Base-by-base conservation (phyloP, 2,113 vertebrate genomes). In the Nanorana parkeri region DNA sequence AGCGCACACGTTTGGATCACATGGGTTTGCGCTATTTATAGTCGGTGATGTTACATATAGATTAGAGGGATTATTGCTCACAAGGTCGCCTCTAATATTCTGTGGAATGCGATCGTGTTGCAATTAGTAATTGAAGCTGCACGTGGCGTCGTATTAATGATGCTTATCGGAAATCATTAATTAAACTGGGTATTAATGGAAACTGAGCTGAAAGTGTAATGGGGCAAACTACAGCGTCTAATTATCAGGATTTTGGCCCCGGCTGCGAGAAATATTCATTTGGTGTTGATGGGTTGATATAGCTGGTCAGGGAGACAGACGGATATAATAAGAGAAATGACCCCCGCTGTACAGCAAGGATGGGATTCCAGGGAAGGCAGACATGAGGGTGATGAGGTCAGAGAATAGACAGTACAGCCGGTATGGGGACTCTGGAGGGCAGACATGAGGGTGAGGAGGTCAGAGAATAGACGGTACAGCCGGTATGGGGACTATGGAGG, bases 91-190 rank as follows among this genome's bases (percentile, higher is more conserved):
- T 26, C 20, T 20, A 56, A 58, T 56, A 56, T 52, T 63, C 56
- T 61, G 13, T 47, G 32, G 72, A 64, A 71, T 73, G 28, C 56
- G 20, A 63, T 47, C 69, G 63, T 47, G 63, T 63, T 80, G 24
- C 58, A 80, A 72, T 72, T 71, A 63, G 55, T 47, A 21, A 63
- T 52, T 26, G 29, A 68, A 17, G 28, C 17, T 63, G 17, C 64
- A 68, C 28, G 32, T 68, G 54, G 23, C 41, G 15, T 36, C 2
- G 56, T 65, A 72, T 72, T 81, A 81, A 81, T 81, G 78, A 81
- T 72, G 68, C 55, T 64, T 81, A 81, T 72, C 78, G 16, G 20
- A 17, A 72, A 41, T 73, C 58, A 64, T 81, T 72, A 81, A 81
- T 73, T 72, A 64, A 64, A 73, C 11, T 81, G 15, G 19, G 41